Conservation (phyloP, 2,888 invertebrate species). For the Celastrina argiolus region DNA sequence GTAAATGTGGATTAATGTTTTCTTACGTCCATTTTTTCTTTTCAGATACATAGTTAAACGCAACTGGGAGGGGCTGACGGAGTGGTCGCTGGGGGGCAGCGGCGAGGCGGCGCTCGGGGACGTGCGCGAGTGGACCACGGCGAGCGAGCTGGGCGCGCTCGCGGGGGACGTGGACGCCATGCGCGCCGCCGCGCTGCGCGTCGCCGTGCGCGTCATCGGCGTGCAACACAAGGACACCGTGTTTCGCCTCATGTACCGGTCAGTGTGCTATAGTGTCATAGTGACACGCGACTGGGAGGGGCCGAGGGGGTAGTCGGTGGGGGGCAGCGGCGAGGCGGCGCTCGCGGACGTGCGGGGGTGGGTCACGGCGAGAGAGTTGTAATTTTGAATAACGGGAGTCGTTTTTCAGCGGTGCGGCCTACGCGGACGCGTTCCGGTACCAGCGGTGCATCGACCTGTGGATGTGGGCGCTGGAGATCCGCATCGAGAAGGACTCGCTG, state of each 20-base stretch:
- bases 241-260: conserved; percentile 85
- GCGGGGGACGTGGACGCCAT: conserved; percentile 90
- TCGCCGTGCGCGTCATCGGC: conserved; percentile 92
- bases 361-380: no score
- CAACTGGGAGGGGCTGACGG: conserved; percentile 26
- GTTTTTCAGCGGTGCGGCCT: conserved; percentile 80
- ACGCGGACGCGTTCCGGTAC: conserved; percentile 84
- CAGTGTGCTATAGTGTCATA: conserved; percentile 30
- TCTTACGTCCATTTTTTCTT: no score
- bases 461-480: conserved; percentile 88
- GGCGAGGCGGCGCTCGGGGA: conserved; percentile 83
- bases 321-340: no score
- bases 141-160: conserved; percentile 84
- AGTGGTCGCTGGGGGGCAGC: conserved; percentile 62
- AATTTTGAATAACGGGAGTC: not conserved
- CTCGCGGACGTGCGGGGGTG: no score
- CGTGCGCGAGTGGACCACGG: conserved; percentile 85
- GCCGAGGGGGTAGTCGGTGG: no score
- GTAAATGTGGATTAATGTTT: no score
- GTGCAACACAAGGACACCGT: conserved; percentile 91
- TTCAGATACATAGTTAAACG: conserved; percentile 38
- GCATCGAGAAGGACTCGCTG: conserved; percentile 87
- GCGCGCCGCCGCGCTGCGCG: conserved; percentile 91
- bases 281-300: no score
- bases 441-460: conserved; percentile 93